These are phyloP conservation scores for Megalurothrips usitatus DNA, from an alignment of 2,888 invertebrate genomes.

Conservation along the genomic window DNA sequence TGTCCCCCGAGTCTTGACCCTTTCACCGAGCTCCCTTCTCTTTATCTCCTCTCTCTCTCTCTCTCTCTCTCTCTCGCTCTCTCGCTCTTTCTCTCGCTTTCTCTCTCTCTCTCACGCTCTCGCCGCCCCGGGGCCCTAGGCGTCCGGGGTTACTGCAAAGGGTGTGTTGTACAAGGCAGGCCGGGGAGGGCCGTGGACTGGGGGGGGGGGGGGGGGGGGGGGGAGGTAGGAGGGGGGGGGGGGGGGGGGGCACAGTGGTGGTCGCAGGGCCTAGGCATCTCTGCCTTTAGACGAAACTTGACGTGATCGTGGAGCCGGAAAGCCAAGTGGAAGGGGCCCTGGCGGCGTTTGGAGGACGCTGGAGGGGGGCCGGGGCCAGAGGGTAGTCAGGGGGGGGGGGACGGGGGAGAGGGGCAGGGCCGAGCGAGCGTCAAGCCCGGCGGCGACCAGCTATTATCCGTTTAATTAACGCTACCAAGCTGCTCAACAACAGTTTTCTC, in stretches of 20 bases:
- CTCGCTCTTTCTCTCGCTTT: too few species aligned
- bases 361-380: too few species aligned
- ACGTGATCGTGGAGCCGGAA: conserved; percentile 3
- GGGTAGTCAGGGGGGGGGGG: too few species aligned
- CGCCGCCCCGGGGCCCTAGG: too few species aligned
- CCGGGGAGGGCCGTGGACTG: background rate
- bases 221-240: background rate
- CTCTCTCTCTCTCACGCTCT: too few species aligned
- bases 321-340: background rate
- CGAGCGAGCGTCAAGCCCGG: background rate
- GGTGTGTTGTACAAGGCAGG: background rate
- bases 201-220: background rate
- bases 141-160: too few species aligned
- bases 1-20: conserved; percentile 8
- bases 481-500: conserved; percentile 15
- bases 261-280: background rate
- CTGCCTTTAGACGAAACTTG: background rate
- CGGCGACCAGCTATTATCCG: conserved; percentile 9
- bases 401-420: background rate
- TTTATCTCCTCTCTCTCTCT: background rate
- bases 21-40: background rate
- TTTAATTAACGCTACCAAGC: conserved; percentile 23
- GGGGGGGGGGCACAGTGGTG: too few species aligned
- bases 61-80: too few species aligned
- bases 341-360: too few species aligned